Base-by-base conservation (phyloP, 2,888 invertebrate genomes). In the Apodemia duryi region DNA sequence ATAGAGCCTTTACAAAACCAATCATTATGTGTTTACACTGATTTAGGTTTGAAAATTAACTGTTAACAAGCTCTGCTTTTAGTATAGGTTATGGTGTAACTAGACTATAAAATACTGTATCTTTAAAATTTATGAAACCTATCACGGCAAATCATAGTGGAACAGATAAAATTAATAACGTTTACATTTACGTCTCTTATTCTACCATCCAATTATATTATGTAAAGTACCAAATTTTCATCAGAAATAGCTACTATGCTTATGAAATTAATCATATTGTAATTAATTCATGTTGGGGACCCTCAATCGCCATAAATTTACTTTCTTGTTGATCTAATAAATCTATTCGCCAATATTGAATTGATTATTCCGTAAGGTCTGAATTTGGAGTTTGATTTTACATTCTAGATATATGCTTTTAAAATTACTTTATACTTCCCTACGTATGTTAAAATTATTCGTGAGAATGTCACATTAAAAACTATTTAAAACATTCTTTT, bases 241-340 rank as follows among this genome's bases (percentile, higher is more conserved):
- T 70, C 68, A 69, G 69, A 76, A 77, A 81, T 78, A 75, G 77
- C 73, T 76, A 77, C 73, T 79, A 77, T 76, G 73, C 73, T 72
- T 72, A 71, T 70, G 72, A 75, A 81, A 83, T 83, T 82, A 78
- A 83, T 82, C 78, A 74, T 75, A 75, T 75, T 73, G 70, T 77
- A 76, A 81, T 81, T 82, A 82, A 82, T 82, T 79, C 76, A 75
- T 74, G 73, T 69, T 69, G 70, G 73, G 74, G 71, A 67, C 67
- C 74, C 74, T 75, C 74, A 63, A 54, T 68, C 49, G 63, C 68
- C 69, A 70, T 72, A 71, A 71, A 72, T 71, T 72, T 69, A 69
- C 61, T 68, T 65, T 64, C 57, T 69, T 69, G 67, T 69, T 67
- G 65, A 67, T 67, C 66, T 61, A 68, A 70, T 70, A 62, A 66